Base-by-base conservation (phyloP, 2,113 vertebrate genomes). In the Zosterops japonicus region DNA sequence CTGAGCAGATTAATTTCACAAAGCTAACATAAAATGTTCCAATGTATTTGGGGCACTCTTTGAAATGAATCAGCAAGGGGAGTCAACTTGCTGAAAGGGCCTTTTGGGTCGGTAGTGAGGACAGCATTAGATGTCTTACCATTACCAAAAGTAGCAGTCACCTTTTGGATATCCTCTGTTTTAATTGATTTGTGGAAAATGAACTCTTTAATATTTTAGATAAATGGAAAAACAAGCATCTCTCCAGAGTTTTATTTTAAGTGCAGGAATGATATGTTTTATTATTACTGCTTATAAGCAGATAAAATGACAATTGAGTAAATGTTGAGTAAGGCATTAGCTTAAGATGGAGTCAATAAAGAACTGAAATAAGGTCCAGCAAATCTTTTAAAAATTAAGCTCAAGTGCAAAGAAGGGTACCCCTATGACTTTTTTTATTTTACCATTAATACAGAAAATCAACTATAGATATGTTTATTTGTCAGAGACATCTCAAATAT, bases 121-220 rank as follows among this genome's bases (percentile, higher is more conserved):
- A 35, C 47, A 68, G 33, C 42, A 28, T 69, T 72, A 35, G 5
- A 46, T 65, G 31, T 83, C 36, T 52, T 69, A 8, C 20, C 10
- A 6, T 91, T 29, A 53, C 33, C 16, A 35, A 77, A 81, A 92
- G 80, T 31, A 86, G 68, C 76, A 39, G 42, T 93, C 89, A 81
- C 56, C 64, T 90, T 93, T 57, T 86, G 64, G 35, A 50, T 94
- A 85, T 10, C 53, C 74, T 69, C 23, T 63, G 31, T 61, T 97
- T 69, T 57, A 71, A 91, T 94, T 79, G 93, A 95, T 95, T 65
- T 55, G 67, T 80, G 59, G 81, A 63, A 93, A 93, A 61, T 0
- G 5, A 85, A 44, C 57, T 83, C 67, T 68, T 96, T 16, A 95
- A 89, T 96, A 94, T 93, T 97, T 96, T 90, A 96, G 79, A 12